Evolutionary conservation across 2,113 vertebrate genomes (phyloP), one percentile per base, ranked within the genome.

Genomic region (Neolamprologus longior): DNA sequence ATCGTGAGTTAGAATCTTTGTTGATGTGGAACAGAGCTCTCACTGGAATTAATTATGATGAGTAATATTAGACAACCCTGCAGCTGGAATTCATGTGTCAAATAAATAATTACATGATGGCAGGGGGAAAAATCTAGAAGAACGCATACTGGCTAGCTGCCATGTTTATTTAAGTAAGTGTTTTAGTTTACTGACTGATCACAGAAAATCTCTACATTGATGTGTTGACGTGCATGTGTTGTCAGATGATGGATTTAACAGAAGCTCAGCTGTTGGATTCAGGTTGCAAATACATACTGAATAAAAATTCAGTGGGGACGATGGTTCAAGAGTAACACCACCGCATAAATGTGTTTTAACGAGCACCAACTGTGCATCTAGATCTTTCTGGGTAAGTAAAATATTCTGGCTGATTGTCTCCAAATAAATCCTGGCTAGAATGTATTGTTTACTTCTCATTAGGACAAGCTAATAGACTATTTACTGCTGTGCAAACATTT

Each of bases 341-440:
- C 80, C 5, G 24, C 24, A 82, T 80, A 86, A 89, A 86, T 82
- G 40, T 81, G 57, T 91, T 90, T 81, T 55, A 88, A 90, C 63
- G 80, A 88, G 87, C 82, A 15, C 85, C 88, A 86, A 93, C 86
- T 91, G 91, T 83, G 86, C 71, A 89, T 86, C 88, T 81, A 40
- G 15, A 9, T 4, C 73, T 85, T 45, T 61, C 35, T 82, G 80
- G 37, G 37, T 84, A 26, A 90, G 83, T 83, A 17, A 83, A 88
- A 84, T 85, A 90, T 81, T 84, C 31, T 28, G 81, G 8, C 40
- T 91, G 84, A 91, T 88, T 81, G 83, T 85, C 54, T 85, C 6
- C 76, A 89, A 86, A 91, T 81, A 86, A 88, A 84, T 91, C 90
- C 86, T 80, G 93, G 94, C 88, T 58, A 50, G 61, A 81, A 15